phyloP scores from a whole-genome alignment of 1,140 invertebrate species.

The Triops longicaudatus region DNA sequence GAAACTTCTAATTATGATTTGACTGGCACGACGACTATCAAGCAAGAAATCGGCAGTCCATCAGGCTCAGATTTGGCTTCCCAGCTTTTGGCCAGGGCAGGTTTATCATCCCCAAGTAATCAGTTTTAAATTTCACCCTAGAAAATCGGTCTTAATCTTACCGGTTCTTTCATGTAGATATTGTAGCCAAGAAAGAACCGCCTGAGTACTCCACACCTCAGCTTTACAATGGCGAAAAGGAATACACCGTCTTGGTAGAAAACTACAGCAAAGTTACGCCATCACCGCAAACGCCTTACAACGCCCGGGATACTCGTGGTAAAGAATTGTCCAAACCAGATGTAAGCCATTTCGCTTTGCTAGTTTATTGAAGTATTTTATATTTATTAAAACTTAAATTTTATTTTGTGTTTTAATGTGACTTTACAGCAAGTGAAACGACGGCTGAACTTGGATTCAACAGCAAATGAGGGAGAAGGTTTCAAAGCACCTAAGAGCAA shows the following conservation, averaged over 20 bases:
- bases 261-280: slow-evolving; percentile 7
- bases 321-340: slow-evolving; percentile 19
- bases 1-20: slow-evolving; percentile 1
- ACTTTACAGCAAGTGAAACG: slow-evolving; percentile 58
- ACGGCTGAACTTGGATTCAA: slow-evolving; percentile 59
- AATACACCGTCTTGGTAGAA: neutral
- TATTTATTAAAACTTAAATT: neutral
- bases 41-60: slow-evolving; percentile 1
- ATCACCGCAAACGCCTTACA: neutral
- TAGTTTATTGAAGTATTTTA: neutral
- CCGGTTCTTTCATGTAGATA: neutral
- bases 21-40: neutral
- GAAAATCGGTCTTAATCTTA: neutral
- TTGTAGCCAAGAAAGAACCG: neutral
- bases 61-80: slow-evolving; percentile 9
- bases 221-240: neutral
- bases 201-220: neutral
- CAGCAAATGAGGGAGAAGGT: slow-evolving; percentile 39
- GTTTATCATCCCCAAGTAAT: neutral
- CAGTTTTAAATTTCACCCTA: neutral
- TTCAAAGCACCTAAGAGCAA: slow-evolving; percentile 47
- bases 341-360: slow-evolving; percentile 16
- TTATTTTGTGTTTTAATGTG: neutral
- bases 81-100: neutral
- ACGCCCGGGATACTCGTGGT: neutral